Conservation (phyloP, 2,888 invertebrate genomes). For the Elegia similella region DNA sequence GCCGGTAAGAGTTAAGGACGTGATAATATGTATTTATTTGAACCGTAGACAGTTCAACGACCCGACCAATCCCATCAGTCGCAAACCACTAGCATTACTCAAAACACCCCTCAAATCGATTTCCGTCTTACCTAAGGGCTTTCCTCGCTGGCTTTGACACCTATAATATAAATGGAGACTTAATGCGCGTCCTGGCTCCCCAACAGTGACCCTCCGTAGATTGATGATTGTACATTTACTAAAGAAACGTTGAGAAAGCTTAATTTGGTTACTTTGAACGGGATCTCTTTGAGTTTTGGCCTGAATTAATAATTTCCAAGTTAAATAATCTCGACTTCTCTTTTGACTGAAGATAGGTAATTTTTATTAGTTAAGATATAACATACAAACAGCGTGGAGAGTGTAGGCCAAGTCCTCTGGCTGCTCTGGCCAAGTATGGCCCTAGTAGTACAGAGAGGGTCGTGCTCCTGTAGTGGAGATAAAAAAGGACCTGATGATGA, state of each 20-base stretch:
- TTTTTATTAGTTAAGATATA: too few relatives aligned
- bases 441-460: too few relatives aligned
- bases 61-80: not conserved
- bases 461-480: too few relatives aligned
- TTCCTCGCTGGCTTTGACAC: constrained; percentile 35
- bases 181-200: constrained; percentile 38
- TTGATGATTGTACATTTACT: constrained; percentile 9
- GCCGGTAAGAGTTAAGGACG: too few relatives aligned
- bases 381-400: too few relatives aligned
- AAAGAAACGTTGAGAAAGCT: constrained; percentile 2
- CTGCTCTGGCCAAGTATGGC: too few relatives aligned
- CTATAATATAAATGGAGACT: constrained; percentile 46
- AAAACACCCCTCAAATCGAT: constrained; percentile 16
- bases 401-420: too few relatives aligned
- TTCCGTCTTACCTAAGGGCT: constrained; percentile 15
- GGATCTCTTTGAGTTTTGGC: not conserved
- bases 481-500: too few relatives aligned
- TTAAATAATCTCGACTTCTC: too few relatives aligned
- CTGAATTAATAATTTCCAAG: not conserved
- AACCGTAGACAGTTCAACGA: constrained; percentile 2
- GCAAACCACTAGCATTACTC: constrained; percentile 1
- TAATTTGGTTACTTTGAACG: not conserved
- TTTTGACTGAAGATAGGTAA: too few relatives aligned
- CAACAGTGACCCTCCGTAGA: constrained; percentile 12
- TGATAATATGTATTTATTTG: too few relatives aligned